Evolutionary conservation across 2,797 vertebrate species (phyloP).

Genomic region (Chaetodon trifasciatus): DNA sequence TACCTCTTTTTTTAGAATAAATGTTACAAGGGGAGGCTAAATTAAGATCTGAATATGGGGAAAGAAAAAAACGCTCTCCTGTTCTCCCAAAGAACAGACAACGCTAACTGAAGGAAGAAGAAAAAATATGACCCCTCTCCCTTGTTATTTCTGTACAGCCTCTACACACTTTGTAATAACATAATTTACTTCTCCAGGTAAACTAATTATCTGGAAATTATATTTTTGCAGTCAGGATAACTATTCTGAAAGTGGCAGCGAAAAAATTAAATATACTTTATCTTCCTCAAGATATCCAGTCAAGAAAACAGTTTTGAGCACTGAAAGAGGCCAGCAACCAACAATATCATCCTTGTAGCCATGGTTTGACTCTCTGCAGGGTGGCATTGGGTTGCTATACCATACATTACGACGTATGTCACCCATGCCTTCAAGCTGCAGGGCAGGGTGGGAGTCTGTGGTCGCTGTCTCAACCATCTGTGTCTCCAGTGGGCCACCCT

Average conservation of each 20-base stretch:
- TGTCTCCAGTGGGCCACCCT: constrained; percentile 77
- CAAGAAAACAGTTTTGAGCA: constrained; percentile 32
- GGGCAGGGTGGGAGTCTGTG: constrained; percentile 83
- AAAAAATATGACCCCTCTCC: background rate
- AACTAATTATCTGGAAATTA: constrained; percentile 34
- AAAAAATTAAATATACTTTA: constrained; percentile 28
- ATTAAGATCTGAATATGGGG: background rate
- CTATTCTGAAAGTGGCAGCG: constrained; percentile 35
- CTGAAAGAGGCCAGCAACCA: constrained; percentile 26
- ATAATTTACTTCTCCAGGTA: constrained; percentile 24
- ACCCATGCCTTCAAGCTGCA: constrained; percentile 45
- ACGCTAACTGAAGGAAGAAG: background rate
- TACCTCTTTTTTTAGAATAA: too few relatives aligned
- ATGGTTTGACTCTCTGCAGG: constrained; percentile 23
- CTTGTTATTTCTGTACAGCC: background rate
- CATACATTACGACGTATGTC: constrained; percentile 51
- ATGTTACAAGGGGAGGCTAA: background rate
- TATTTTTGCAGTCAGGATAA: constrained; percentile 34
- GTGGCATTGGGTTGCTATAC: background rate
- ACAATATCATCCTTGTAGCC: constrained; percentile 35
- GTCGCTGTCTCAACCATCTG: constrained; percentile 72
- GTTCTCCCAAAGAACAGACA: background rate
- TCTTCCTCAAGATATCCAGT: constrained; percentile 27
- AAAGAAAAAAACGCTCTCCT: background rate
- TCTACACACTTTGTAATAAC: constrained; percentile 29